phyloP scores from a whole-genome alignment of 2,888 invertebrate genomes.

The Xestobium rufovillosum region DNA sequence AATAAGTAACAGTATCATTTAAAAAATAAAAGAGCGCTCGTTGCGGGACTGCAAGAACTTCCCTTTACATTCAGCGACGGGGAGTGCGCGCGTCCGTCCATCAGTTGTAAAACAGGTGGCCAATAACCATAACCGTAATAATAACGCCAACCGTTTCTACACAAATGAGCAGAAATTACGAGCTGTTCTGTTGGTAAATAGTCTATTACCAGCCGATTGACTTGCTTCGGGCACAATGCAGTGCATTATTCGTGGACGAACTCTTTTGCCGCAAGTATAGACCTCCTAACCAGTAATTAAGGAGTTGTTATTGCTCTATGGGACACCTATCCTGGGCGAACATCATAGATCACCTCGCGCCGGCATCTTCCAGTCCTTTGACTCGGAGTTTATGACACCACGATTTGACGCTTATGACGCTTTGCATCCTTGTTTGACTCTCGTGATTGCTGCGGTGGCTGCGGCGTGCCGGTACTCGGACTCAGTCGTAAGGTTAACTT shows the following conservation, averaged over 20 bases:
- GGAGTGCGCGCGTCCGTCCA: no score
- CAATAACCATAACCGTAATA: constrained; percentile 48
- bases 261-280: constrained; percentile 12
- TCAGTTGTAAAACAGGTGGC: constrained; percentile 42
- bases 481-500: constrained; percentile 37
- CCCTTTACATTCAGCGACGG: no score
- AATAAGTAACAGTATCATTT: no score
- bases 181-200: constrained; percentile 44
- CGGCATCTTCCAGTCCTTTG: constrained; percentile 36
- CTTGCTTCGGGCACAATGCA: constrained; percentile 36
- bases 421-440: constrained; percentile 34
- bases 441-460: constrained; percentile 17
- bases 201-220: constrained; percentile 44
- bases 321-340: constrained; percentile 31
- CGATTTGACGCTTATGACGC: constrained; percentile 43
- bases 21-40: no score
- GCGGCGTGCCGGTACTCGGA: constrained; percentile 28
- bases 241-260: constrained; percentile 12
- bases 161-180: constrained; percentile 48
- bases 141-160: constrained; percentile 47
- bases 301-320: constrained; percentile 32
- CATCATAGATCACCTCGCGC: constrained; percentile 33
- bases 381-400: constrained; percentile 40
- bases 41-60: no score
- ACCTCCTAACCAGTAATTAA: constrained; percentile 29